Evolutionary conservation across 30 jellyfish, hydroid and myxozoan species (phyloP), one percentile per base, ranked within the genome.

Genomic region (Pseudorhiza aurosa): DNA sequence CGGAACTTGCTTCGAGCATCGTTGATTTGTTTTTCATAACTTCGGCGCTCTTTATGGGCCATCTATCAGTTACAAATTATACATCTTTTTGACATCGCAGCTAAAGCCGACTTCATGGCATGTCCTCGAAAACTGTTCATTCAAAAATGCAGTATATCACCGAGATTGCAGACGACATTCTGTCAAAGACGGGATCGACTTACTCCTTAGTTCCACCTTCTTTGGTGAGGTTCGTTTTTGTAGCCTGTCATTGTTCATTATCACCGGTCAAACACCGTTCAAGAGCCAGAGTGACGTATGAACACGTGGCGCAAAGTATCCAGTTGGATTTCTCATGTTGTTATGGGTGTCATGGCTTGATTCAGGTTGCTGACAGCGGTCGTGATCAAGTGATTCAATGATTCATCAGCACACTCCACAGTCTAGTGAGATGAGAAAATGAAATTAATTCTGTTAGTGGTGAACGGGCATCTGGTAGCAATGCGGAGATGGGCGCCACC

Each of bases 371-470:
- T 85, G 35, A 91, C 98, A 32, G 94, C 78, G 4, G 98, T 70
- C 21, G 96, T 47, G 64, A 91, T 94, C 40, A 91, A 65, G 47
- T 91, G 96, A 65, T 85, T 87, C 43, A 91, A 44, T 22, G 95
- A 65, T 27, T 91, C 98, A 67, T 91, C 98, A 4, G 95, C n/a
- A 47, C 98, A 91, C 35, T 91, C 98, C 65, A 91, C 98, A 3
- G 95, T 39, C 95, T 83, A 26, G 1, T 22, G 27, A 21, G 24
- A 43, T 6, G 26, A 59, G 7, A 28, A 1, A 4, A 12, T 1
- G 21, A 7, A 12, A 28, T 6, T n/a, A 33, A 24, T 1, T 46
- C 12, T n/a, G 55, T 9, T 42, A 15, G 55, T 42, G 15, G 9
- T 9, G 55, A 8, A 15, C 15, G 15, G 55, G 55, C 55, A 15